A percentile compares a stretch with the other conserved stretches of the same genome.
Conservation (phyloP, 2,797 vertebrate species). For the Coregonus ussuriensis region DNA sequence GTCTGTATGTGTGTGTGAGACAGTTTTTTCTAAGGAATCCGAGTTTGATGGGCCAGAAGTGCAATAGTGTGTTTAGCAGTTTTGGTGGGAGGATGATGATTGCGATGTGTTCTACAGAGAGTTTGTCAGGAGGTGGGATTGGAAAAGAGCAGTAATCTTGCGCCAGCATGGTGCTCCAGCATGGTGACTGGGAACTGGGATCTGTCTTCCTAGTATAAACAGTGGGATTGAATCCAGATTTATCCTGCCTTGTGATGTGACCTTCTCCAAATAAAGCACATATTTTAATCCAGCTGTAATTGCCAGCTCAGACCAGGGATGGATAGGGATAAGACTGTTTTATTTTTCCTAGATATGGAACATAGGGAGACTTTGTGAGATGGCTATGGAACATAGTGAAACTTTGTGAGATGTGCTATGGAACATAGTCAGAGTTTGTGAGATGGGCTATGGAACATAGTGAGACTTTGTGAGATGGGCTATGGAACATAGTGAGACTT, state of each 20-base stretch:
- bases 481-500: too few species aligned
- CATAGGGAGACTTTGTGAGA: constrained; percentile 5
- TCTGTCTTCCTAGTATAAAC: constrained; percentile 60
- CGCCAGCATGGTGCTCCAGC: constrained; percentile 26
- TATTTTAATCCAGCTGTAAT: constrained; percentile 55
- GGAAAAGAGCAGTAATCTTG: constrained; percentile 47
- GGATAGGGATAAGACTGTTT: constrained; percentile 47
- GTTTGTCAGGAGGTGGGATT: constrained; percentile 5
- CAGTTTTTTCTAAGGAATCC: neutral
- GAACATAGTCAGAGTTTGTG: too few species aligned
- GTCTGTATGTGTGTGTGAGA: constrained; percentile 13
- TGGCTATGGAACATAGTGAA: neutral
- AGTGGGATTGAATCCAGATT: constrained; percentile 47
- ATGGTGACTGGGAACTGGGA: constrained; percentile 46
- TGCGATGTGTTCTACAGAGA: neutral
- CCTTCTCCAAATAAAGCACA: constrained; percentile 60
- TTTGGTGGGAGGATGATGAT: neutral
- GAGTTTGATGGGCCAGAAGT: neutral
- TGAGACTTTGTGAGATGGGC: too few species aligned
- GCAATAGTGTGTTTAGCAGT: neutral
- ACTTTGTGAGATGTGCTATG: too few species aligned
- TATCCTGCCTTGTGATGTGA: constrained; percentile 47
- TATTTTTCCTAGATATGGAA: constrained; percentile 35
- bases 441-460: too few species aligned
- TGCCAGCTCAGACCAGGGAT: constrained; percentile 50